phyloP scores from a whole-genome alignment of 1,140 invertebrate genomes.

The Druon quercuslanigerum region DNA sequence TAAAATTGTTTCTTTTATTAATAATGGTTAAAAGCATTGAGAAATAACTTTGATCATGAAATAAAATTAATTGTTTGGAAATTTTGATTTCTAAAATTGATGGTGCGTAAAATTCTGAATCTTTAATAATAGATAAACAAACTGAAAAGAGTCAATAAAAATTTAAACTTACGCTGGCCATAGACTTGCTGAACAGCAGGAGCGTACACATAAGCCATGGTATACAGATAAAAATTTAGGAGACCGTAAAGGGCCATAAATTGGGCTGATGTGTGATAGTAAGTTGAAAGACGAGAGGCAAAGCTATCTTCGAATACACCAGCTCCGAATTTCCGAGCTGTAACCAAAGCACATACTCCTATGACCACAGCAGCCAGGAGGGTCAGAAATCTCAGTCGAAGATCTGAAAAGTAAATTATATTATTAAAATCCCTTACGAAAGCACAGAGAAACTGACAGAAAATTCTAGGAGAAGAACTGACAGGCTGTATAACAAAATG shows the following conservation, averaged over 20 bases:
- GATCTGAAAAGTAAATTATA: conserved; percentile 79
- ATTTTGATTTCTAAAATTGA: too few relatives aligned
- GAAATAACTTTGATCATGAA: too few relatives aligned
- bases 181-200: conserved; percentile 87
- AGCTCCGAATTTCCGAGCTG: conserved; percentile 89
- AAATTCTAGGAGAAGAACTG: too few relatives aligned
- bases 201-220: conserved; percentile 96
- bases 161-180: conserved; percentile 79
- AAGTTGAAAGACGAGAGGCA: conserved; percentile 89
- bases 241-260: conserved; percentile 97
- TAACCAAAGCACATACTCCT: conserved; percentile 86
- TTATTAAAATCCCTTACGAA: too few relatives aligned
- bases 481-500: too few relatives aligned
- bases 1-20: too few relatives aligned
- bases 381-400: conserved; percentile 93
- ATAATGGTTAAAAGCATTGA: too few relatives aligned
- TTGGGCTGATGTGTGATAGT: conserved; percentile 92
- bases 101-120: too few relatives aligned
- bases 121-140: not conserved
- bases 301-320: conserved; percentile 95
- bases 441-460: too few relatives aligned
- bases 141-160: too few relatives aligned
- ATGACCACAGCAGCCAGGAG: conserved; percentile 90
- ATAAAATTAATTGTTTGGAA: too few relatives aligned
- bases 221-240: conserved; percentile 95